phyloP scores from a whole-genome alignment of 2,797 vertebrate genomes.

The Dromococcyx pavoninus region DNA sequence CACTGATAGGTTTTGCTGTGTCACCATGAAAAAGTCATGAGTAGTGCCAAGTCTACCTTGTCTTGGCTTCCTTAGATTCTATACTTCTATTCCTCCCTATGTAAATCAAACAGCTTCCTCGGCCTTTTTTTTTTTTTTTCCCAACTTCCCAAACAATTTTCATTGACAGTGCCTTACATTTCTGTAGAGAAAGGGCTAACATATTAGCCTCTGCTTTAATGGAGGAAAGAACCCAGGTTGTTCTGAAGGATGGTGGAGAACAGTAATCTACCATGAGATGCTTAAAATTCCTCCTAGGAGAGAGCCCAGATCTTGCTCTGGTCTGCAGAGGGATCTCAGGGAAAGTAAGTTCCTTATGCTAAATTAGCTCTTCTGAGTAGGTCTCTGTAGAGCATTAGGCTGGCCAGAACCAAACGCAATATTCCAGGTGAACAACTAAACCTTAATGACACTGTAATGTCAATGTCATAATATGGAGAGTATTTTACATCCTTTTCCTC shows the following conservation, averaged over 20 bases:
- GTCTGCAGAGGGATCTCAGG: neutral
- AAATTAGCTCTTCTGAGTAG: neutral
- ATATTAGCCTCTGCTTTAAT: neutral
- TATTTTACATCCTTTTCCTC: neutral
- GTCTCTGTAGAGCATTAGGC: neutral
- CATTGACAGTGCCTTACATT: neutral
- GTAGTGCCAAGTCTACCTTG: neutral
- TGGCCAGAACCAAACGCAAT: neutral
- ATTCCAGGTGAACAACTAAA: neutral
- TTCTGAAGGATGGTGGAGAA: neutral
- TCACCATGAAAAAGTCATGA: neutral
- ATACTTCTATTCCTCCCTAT: neutral
- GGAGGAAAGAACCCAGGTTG: neutral
- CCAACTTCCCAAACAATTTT: neutral
- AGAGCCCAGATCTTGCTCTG: neutral
- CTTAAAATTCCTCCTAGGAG: neutral
- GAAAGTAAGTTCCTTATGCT: constrained; percentile 12
- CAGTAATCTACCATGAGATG: rapidly evolving
- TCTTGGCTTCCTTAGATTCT: neutral
- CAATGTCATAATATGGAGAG: neutral
- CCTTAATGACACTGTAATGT: neutral
- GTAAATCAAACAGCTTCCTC: neutral
- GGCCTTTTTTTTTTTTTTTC: neutral
- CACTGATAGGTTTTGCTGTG: neutral
- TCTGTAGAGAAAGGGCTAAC: neutral